Evolutionary conservation across 1,140 invertebrate species (phyloP).

Genomic region (Eurosta solidaginis): DNA sequence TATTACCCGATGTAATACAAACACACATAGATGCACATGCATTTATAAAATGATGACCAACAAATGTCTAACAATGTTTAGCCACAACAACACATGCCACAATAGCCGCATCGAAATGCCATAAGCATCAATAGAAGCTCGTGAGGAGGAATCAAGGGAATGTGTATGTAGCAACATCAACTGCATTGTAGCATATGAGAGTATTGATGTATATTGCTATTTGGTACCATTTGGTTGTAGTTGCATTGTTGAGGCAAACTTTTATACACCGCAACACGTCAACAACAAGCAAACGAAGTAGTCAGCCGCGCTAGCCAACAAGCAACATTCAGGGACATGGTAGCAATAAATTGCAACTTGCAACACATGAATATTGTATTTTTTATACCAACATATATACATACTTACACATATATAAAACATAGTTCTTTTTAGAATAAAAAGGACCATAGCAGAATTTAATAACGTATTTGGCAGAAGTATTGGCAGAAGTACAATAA

Average conservation of each 20-base stretch:
- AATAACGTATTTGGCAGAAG: not conserved
- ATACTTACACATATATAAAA: not conserved
- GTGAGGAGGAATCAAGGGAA: not conserved
- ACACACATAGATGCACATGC: not conserved
- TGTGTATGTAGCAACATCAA: not conserved
- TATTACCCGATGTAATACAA: conserved; percentile 17
- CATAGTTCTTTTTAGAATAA: not conserved
- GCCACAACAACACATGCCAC: conserved; percentile 21
- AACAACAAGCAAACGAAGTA: conserved; percentile 2
- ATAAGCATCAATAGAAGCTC: not conserved
- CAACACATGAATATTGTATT: no score
- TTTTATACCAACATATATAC: no score
- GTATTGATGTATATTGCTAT: not conserved
- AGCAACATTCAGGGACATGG: not conserved
- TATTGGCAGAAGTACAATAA: not conserved
- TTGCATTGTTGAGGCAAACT: conserved; percentile 12
- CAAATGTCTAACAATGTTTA: conserved; percentile 13
- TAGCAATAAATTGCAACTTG: conserved; percentile 5
- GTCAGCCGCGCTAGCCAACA: not conserved
- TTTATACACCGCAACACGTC: conserved; percentile 25
- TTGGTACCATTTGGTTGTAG: not conserved
- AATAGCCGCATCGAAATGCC: conserved; percentile 18
- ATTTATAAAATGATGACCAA: not conserved
- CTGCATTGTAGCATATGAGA: not conserved
- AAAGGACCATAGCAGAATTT: not conserved